Evolutionary conservation across 2,888 invertebrate species (phyloP).

Genomic region (Thera obeliscata): DNA sequence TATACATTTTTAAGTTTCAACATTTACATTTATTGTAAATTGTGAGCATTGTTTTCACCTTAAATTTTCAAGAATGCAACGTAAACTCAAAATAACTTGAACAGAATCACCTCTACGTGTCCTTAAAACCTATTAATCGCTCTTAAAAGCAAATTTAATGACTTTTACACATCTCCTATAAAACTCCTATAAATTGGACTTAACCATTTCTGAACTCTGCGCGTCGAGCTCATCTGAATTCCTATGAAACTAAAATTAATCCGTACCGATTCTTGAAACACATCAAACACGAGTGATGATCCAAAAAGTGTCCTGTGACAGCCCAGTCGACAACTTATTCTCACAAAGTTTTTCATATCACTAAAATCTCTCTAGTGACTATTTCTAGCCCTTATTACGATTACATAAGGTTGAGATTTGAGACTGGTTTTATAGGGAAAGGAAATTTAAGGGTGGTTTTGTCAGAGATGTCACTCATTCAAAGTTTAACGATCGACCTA

Average conservation of each 20-base stretch:
- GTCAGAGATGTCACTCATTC: slow-evolving; percentile 81
- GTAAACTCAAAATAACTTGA: not conserved
- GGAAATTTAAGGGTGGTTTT: slow-evolving; percentile 48
- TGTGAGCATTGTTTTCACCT: no score
- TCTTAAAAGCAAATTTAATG: slow-evolving; percentile 40
- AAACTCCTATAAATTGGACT: slow-evolving; percentile 57
- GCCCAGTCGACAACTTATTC: slow-evolving; percentile 72
- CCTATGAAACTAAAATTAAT: slow-evolving; percentile 76
- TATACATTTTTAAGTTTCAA: no score
- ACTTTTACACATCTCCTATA: slow-evolving; percentile 46
- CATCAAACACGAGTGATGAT: slow-evolving; percentile 75
- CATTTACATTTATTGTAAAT: no score
- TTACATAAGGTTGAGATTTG: slow-evolving; percentile 42
- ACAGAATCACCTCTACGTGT: slow-evolving; percentile 22
- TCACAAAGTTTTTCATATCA: slow-evolving; percentile 49
- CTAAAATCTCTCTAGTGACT: not conserved
- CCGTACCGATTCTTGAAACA: slow-evolving; percentile 70
- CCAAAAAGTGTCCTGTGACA: slow-evolving; percentile 74
- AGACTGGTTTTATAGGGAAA: not conserved
- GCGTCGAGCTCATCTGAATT: slow-evolving; percentile 62
- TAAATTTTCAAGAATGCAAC: no score
- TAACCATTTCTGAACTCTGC: slow-evolving; percentile 53
- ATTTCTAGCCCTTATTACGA: slow-evolving; percentile 24
- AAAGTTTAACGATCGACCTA: slow-evolving; percentile 82
- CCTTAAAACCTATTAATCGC: slow-evolving; percentile 36